Evolutionary conservation across 2,888 invertebrate genomes (phyloP).

Genomic region (Dione juno): DNA sequence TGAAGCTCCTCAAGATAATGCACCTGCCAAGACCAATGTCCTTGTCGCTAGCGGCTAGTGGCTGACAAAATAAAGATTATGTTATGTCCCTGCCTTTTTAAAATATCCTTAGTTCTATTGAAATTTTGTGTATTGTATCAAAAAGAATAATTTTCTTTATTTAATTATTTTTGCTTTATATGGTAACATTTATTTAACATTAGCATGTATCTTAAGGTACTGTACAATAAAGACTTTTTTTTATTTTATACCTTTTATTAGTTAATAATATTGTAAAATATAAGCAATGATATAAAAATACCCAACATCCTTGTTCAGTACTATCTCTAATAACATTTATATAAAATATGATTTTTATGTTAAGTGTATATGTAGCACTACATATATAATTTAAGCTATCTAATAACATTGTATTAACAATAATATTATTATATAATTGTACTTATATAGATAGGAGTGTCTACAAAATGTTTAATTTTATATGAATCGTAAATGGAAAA

Average conservation of each 20-base stretch:
- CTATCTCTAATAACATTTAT: background rate
- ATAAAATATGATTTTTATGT: slow-evolving; percentile 1
- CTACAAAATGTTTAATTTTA: too few relatives aligned
- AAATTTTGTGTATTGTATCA: background rate
- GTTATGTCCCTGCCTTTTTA: background rate
- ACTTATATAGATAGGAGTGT: too few relatives aligned
- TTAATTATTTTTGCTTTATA: background rate
- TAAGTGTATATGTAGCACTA: background rate
- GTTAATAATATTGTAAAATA: slow-evolving; percentile 12
- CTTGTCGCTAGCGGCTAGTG: slow-evolving; percentile 78
- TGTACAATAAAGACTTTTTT: slow-evolving; percentile 19
- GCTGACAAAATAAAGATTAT: slow-evolving; percentile 51
- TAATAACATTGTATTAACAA: background rate
- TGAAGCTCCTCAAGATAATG: slow-evolving; percentile 53
- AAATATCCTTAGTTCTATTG: background rate
- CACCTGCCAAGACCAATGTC: slow-evolving; percentile 78
- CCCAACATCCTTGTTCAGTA: background rate
- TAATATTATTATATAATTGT: too few relatives aligned
- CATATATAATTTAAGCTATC: background rate
- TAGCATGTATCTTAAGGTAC: slow-evolving; percentile 13
- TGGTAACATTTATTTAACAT: slow-evolving; percentile 13
- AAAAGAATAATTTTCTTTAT: background rate
- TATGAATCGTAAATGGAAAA: too few relatives aligned
- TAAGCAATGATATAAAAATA: slow-evolving; percentile 6
- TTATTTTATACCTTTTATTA: slow-evolving; percentile 15